A percentile compares a stretch with the other conserved stretches of the same genome.
Conservation (phyloP, 2,888 invertebrate genomes). For the Apamea monoglypha region DNA sequence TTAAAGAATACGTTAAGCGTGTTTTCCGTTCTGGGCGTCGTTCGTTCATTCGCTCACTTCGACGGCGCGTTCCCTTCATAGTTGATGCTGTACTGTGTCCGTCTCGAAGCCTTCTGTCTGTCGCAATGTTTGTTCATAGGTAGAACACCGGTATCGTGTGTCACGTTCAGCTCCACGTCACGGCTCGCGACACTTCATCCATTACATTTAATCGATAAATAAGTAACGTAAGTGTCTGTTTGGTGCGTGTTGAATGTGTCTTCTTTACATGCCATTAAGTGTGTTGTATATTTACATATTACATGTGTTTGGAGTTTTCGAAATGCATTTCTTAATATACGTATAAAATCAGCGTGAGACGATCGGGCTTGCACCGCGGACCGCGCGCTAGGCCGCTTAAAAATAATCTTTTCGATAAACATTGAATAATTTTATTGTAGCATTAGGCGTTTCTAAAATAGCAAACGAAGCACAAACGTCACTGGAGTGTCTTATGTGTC, state of each 20-base stretch:
- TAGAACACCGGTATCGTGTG: conserved; percentile 68
- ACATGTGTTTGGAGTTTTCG: conserved; percentile 85
- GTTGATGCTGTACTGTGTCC: conserved; percentile 74
- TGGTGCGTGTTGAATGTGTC: conserved; percentile 88
- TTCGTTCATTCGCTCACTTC: conserved; percentile 53
- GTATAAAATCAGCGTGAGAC: conserved; percentile 81
- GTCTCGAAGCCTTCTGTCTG: conserved; percentile 76
- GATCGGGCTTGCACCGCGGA: conserved; percentile 88
- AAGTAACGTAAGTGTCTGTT: conserved; percentile 81
- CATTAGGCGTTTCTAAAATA: conserved; percentile 82
- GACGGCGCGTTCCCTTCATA: conserved; percentile 61
- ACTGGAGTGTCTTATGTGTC: conserved; percentile 85
- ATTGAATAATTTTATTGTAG: conserved; percentile 80
- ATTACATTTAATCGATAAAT: conserved; percentile 77
- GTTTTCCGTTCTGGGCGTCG: conserved; percentile 75
- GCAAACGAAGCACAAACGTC: conserved; percentile 85
- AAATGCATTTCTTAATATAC: conserved; percentile 89
- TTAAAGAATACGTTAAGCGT: conserved; percentile 81
- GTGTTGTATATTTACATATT: conserved; percentile 84
- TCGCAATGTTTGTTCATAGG: conserved; percentile 55
- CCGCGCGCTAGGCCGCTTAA: conserved; percentile 84
- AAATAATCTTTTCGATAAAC: conserved; percentile 75
- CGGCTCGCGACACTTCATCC: conserved; percentile 73
- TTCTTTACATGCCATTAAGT: conserved; percentile 87
- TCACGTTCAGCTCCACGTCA: conserved; percentile 66